Conservation (phyloP, 2,113 vertebrate genomes). For the Hemiscyllium ocellatum region DNA sequence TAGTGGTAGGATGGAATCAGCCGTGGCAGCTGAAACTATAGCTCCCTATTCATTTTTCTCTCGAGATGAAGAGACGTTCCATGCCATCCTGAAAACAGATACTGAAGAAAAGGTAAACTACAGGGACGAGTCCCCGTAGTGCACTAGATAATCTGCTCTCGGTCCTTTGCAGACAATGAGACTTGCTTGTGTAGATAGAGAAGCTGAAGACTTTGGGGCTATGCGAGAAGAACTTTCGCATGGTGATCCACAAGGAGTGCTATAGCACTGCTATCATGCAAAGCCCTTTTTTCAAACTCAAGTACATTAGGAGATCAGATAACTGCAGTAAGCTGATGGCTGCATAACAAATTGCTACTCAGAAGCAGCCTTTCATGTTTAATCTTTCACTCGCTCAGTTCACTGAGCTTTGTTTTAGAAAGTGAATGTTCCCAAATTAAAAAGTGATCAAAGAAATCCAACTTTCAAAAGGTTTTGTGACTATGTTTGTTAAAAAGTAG, state of each 20-base stretch:
- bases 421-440: not conserved
- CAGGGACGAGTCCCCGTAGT: constrained; percentile 8
- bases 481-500: too few species aligned
- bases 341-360: constrained; percentile 8
- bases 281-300: constrained; percentile 26
- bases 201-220: not conserved
- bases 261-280: constrained; percentile 5
- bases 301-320: constrained; percentile 33
- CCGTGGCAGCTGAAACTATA: not conserved
- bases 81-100: constrained; percentile 15
- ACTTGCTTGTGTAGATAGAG: not conserved
- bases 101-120: constrained; percentile 16
- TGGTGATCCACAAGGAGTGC: not conserved
- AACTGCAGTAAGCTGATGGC: constrained; percentile 8
- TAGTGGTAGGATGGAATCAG: not conserved
- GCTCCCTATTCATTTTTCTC: constrained; percentile 3
- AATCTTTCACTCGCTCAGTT: constrained; percentile 38
- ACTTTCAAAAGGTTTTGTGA: not conserved
- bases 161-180: not conserved
- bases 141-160: constrained; percentile 22
- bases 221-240: not conserved
- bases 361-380: constrained; percentile 29
- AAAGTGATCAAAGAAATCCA: not conserved
- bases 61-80: not conserved
- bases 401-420: constrained; percentile 23